Base-by-base conservation (phyloP, 2,888 invertebrate genomes). In the Drosophila mercatorum region DNA sequence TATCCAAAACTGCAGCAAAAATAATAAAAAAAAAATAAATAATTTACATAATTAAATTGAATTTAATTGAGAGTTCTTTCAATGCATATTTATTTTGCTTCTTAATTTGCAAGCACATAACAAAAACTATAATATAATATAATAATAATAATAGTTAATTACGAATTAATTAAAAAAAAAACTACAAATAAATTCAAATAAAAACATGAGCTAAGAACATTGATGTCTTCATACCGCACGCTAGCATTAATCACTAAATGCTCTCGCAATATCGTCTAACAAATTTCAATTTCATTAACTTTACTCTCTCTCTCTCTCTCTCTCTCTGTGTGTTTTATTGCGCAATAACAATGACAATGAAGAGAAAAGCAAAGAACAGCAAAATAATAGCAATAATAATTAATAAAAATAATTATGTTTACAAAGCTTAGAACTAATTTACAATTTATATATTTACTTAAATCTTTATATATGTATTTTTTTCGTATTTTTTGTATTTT, bases 121-220 rank as follows among this genome's bases (percentile, higher is more conserved):
- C 86, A 86, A 86, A 83, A 84, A 72, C 60, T 62, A 68, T 76
- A 49, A 31, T 49, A 34, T 51, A 51, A 51, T 51, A 49, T 44
- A 43, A 46, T 47, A 47, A 49, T 49, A 49, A 47, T 47, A 77
- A 80, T 81, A 51, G 34, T 51, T 51, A 68, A 76, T 79, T 83
- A 72, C 63, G 71, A 86, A 89, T 68, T 84, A 88, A 88, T 88
- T 87, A 79, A 88, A 84, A 88, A 88, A 83, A 83, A 86, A 70
- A 71, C 71, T 87, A 84, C 74, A 89, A 88, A 87, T 86, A 86
- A 89, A 87, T 89, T 89, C 80, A 84, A 86, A 89, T 86, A 88
- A 84, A 51, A 83, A 88, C 89, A 84, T 86, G 87, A 83, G 84
- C 79, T 88, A 88, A 81, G 83, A 73, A 81, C 75, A 80, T 72